phyloP scores from a whole-genome alignment of 1,140 invertebrate species.

The Drosophila parvula region DNA sequence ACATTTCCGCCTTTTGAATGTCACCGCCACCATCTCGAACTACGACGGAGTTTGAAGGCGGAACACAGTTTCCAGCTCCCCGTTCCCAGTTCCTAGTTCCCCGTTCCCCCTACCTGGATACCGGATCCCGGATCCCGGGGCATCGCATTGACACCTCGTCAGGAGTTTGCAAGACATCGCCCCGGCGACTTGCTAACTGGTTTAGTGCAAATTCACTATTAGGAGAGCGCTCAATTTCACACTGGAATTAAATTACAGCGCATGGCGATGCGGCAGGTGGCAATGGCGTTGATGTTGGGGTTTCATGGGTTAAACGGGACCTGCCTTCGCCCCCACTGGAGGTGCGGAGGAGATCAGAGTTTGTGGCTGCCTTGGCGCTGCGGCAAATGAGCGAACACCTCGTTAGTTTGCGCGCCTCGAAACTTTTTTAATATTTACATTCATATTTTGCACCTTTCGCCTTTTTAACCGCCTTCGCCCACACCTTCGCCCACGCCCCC shows the following conservation, averaged over 20 bases:
- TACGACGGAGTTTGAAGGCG: conserved; percentile 14
- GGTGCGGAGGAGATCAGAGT: conserved; percentile 12
- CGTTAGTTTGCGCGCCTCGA: conserved; percentile 77
- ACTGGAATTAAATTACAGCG: conserved; percentile 76
- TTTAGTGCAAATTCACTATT: conserved; percentile 79
- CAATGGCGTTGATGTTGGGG: background rate
- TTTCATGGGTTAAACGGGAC: background rate
- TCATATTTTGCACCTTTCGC: conserved; percentile 80
- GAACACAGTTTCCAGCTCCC: conserved; percentile 1
- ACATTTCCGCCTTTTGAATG: conserved; percentile 73
- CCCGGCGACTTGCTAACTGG: conserved; percentile 65
- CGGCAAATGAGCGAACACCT: conserved; percentile 76
- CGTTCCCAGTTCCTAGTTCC: no score
- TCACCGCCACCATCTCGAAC: conserved; percentile 27
- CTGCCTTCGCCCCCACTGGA: background rate
- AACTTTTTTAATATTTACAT: conserved; percentile 83
- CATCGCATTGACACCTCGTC: conserved; percentile 77
- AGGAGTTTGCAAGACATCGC: conserved; percentile 62
- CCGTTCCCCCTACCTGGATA: background rate
- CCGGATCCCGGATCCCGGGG: conserved; percentile 35
- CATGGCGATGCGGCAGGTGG: conserved; percentile 50
- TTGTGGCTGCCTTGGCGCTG: conserved; percentile 13
- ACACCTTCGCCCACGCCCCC: background rate
- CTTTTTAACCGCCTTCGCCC: conserved; percentile 43
- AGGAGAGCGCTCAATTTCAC: conserved; percentile 80